A percentile compares a stretch with the other conserved stretches of the same genome.
Evolutionary conservation across 2,888 invertebrate genomes (phyloP).

Genomic region (Nymphalis urticae): DNA sequence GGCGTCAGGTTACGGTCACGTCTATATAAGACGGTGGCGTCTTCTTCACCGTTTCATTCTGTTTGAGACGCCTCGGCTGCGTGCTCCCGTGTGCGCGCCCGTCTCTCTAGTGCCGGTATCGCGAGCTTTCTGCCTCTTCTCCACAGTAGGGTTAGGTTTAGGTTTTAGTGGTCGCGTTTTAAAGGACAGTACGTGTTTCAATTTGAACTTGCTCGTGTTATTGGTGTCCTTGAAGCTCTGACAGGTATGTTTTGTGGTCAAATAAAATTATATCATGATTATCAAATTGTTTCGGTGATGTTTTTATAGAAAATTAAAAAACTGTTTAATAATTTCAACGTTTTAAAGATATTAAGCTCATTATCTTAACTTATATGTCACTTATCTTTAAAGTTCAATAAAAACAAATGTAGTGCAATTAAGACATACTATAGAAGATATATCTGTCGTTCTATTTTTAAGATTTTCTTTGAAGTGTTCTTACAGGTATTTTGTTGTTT

Average conservation of each 20-base stretch:
- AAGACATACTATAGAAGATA: neutral
- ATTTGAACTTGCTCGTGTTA: constrained; percentile 63
- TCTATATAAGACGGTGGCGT: constrained; percentile 80
- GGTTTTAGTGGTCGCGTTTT: constrained; percentile 66
- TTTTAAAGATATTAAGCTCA: too few species aligned
- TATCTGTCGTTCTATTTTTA: neutral
- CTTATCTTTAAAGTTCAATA: too few species aligned
- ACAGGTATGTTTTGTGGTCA: constrained; percentile 37
- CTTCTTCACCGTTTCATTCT: constrained; percentile 81
- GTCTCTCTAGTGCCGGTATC: constrained; percentile 54
- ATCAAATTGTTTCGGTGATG: neutral
- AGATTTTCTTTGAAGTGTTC: neutral
- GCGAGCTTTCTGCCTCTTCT: constrained; percentile 51
- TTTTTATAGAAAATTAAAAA: neutral
- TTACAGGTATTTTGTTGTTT: neutral
- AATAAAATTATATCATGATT: neutral
- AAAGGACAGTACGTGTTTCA: constrained; percentile 69
- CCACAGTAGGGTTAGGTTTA: constrained; percentile 50
- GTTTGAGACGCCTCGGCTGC: constrained; percentile 73
- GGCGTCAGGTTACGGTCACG: constrained; percentile 81
- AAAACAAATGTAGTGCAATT: neutral
- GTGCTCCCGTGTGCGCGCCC: constrained; percentile 54
- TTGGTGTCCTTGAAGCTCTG: constrained; percentile 52
- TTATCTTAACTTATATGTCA: too few species aligned
- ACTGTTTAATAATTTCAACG: neutral